phyloP scores from a whole-genome alignment of 2,888 invertebrate genomes.

The Morinoia aosen region DNA sequence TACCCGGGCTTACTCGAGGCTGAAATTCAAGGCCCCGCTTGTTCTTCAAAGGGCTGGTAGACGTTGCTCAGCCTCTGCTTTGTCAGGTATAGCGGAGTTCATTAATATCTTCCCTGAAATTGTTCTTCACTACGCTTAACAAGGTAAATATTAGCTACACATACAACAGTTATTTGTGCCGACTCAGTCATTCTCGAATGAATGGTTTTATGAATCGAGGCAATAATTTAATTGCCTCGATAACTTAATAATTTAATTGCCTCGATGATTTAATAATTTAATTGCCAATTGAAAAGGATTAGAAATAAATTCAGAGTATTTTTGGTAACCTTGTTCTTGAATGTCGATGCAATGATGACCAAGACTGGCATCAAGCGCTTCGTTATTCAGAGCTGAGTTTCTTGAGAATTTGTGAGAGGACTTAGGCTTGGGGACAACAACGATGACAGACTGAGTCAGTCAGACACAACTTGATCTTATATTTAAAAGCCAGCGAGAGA shows the following conservation, averaged over 20 bases:
- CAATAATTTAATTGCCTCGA: not conserved
- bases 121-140: not conserved
- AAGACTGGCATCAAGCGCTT: not conserved
- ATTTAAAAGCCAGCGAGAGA: too few species aligned
- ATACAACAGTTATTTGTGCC: not conserved
- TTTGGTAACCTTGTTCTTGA: not conserved
- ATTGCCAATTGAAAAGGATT: not conserved
- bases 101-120: not conserved
- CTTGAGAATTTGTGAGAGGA: not conserved
- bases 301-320: not conserved
- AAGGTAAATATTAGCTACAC: not conserved
- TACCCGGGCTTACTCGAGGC: not conserved
- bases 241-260: too few species aligned
- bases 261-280: too few species aligned
- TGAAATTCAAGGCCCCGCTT: not conserved
- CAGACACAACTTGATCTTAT: not conserved
- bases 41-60: not conserved
- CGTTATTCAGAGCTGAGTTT: not conserved
- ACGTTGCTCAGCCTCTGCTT: not conserved
- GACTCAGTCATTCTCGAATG: not conserved
- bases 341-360: not conserved
- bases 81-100: not conserved
- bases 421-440: not conserved
- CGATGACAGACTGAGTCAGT: not conserved
- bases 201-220: not conserved